These are phyloP conservation scores for Pangasius macronema DNA, from an alignment of 2,797 vertebrate species.

Conservation along the genomic window DNA sequence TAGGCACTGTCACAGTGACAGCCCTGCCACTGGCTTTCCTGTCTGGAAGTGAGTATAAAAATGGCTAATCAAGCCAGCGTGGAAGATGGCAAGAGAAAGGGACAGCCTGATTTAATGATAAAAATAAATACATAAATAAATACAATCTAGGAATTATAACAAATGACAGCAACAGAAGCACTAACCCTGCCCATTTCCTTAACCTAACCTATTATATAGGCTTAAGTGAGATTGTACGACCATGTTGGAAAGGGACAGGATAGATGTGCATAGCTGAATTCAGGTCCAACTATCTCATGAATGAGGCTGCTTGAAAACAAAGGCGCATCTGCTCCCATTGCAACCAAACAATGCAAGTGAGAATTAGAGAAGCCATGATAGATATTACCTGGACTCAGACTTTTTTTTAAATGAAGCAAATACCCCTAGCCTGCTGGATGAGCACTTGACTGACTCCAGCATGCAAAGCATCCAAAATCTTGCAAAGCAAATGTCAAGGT, in stretches of 20 bases:
- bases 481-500: slow-evolving; percentile 3
- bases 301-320: slow-evolving; percentile 26
- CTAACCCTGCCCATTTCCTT: not conserved
- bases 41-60: slow-evolving; percentile 47
- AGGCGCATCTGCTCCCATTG: slow-evolving; percentile 34
- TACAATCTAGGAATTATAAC: not conserved
- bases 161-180: not conserved
- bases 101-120: not conserved
- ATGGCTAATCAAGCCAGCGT: slow-evolving; percentile 43
- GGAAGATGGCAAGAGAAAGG: slow-evolving; percentile 21
- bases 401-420: not conserved
- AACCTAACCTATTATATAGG: not conserved
- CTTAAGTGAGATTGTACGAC: not conserved
- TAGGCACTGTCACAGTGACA: slow-evolving; percentile 60
- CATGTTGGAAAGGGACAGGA: not conserved
- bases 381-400: slow-evolving; percentile 17
- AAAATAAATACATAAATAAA: not conserved
- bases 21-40: slow-evolving; percentile 54
- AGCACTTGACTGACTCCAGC: not conserved
- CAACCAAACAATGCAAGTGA: not conserved
- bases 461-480: not conserved
- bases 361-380: slow-evolving; percentile 27
- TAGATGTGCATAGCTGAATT: slow-evolving; percentile 23
- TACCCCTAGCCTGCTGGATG: not conserved
- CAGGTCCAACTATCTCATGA: slow-evolving; percentile 19